Conservation (phyloP, 2,113 vertebrate genomes). For the Petrocephalus microphthalmus region DNA sequence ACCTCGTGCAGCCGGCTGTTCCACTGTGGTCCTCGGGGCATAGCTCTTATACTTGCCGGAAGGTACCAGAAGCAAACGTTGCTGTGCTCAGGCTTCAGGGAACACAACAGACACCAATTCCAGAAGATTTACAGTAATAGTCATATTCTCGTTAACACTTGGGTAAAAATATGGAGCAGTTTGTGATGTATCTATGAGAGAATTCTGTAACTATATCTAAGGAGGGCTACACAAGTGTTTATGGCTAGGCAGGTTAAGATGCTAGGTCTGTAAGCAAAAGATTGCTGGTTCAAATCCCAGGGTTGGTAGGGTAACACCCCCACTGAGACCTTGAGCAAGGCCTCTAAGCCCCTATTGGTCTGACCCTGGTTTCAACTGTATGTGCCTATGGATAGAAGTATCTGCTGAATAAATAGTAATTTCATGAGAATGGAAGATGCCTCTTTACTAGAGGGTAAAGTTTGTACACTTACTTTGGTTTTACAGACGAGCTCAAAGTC, state of each 20-base stretch:
- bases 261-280: not conserved
- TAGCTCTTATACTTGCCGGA: conserved; percentile 47
- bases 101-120: not conserved
- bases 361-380: not conserved
- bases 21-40: conserved; percentile 36
- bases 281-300: not conserved
- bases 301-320: not conserved
- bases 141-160: not conserved
- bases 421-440: not conserved
- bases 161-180: not conserved
- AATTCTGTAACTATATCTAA: not conserved
- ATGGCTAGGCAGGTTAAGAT: not conserved
- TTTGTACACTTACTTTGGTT: conserved; percentile 42
- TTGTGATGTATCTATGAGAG: not conserved
- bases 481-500: conserved; percentile 60
- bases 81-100: conserved; percentile 57
- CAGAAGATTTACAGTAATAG: not conserved
- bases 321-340: not conserved
- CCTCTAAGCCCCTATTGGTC: not conserved
- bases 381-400: not conserved
- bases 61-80: conserved; percentile 63
- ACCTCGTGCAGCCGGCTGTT: conserved; percentile 53
- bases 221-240: not conserved
- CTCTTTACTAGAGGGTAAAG: no score
- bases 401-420: not conserved